Percentiles rank a stretch among this genome's conserved stretches.
Conservation (phyloP, 1,140 invertebrate species). For the Philopotamus ludificatus region DNA sequence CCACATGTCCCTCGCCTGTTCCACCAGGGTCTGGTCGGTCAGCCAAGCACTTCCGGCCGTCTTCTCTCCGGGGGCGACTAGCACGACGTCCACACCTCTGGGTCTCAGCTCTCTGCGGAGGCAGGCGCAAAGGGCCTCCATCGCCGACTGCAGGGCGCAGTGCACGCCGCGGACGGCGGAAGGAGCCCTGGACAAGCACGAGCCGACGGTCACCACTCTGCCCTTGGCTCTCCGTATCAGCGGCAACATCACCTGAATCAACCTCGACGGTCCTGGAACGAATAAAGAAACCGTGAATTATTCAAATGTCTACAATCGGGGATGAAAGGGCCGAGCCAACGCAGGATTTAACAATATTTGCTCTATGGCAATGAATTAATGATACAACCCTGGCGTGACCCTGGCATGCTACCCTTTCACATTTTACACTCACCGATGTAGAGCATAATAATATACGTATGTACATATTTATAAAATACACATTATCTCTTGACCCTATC, state of each 20-base stretch:
- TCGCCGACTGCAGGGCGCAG: constrained; percentile 71
- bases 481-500: too few relatives aligned
- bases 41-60: constrained; percentile 75
- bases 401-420: neutral
- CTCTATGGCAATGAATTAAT: neutral
- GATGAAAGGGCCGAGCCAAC: neutral
- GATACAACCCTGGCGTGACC: neutral
- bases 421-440: neutral
- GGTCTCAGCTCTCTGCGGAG: constrained; percentile 77
- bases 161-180: constrained; percentile 77
- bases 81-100: constrained; percentile 70
- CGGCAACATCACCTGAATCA: constrained; percentile 79
- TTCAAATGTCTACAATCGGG: too few relatives aligned
- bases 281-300: too few relatives aligned
- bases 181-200: constrained; percentile 72
- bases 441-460: too few relatives aligned
- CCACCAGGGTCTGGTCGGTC: constrained; percentile 67
- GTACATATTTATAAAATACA: too few relatives aligned
- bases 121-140: constrained; percentile 79
- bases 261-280: constrained; percentile 62
- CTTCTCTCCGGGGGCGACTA: constrained; percentile 82
- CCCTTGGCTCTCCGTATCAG: constrained; percentile 72
- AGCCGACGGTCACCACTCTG: constrained; percentile 66
- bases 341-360: neutral
- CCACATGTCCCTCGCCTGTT: constrained; percentile 81